phyloP scores from a whole-genome alignment of 2,797 vertebrate species.

The Neomorphus geoffroyi region DNA sequence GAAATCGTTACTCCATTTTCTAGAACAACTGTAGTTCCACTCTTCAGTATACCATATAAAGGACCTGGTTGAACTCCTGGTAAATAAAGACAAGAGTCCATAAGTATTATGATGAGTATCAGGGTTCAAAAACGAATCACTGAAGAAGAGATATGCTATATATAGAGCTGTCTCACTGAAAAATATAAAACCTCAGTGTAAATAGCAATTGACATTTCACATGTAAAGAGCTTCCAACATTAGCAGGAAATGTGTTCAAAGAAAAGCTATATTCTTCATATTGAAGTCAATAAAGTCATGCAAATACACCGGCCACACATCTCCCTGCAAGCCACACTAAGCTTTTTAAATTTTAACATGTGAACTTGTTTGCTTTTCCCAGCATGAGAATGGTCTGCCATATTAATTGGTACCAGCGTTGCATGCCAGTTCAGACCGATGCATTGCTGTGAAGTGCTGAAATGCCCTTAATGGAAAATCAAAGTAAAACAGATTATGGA shows the following conservation, averaged over 20 bases:
- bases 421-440: accelerated
- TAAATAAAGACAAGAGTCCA: neutral
- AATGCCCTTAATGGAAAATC: accelerated
- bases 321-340: accelerated
- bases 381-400: accelerated
- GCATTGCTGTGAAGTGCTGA: accelerated
- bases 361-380: too few species aligned
- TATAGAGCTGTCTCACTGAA: neutral
- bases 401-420: accelerated
- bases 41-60: slow-evolving; percentile 87
- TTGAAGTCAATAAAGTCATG: neutral
- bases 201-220: neutral
- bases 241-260: neutral
- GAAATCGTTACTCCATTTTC: slow-evolving; percentile 77
- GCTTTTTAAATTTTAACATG: neutral
- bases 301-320: accelerated
- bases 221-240: neutral
- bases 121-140: neutral
- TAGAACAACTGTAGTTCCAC: slow-evolving; percentile 80
- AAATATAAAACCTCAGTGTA: neutral
- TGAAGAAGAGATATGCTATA: neutral
- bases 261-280: accelerated
- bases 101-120: neutral
- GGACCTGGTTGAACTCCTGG: slow-evolving; percentile 89
- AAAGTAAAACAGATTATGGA: accelerated